Evolutionary conservation across 1,140 invertebrate genomes (phyloP), one percentile per base, ranked within the genome.

Genomic region (Lucilia cuprina): DNA sequence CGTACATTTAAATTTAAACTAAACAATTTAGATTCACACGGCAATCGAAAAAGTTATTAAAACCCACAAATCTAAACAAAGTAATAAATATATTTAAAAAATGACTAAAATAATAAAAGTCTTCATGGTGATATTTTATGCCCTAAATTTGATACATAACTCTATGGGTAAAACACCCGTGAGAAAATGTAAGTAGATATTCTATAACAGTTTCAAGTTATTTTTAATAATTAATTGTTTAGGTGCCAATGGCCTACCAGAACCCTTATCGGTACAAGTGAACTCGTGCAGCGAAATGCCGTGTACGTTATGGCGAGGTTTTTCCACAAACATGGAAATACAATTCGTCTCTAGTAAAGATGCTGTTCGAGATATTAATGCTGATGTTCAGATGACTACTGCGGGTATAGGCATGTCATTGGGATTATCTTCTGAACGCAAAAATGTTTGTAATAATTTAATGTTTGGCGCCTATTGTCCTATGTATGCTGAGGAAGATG

Each of bases 331-430:
- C 19, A 89, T 90, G 14, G 84, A 85, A 19, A 86, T 89, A 9
- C 88, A 90, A 49, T 90, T 90, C 85, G 87, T 90, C n/a, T 87
- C 87, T 47, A 88, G 86, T 47, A 86, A 86, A 3, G 88, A 90
- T 84, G 14, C 82, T 1, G 86, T 88, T 86, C 21, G 49, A 8
- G 55, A 85, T n/a, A 47, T 90, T 14, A 84, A 75, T 0, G 86
- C 89, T 2, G 75, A 85, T 12, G 88, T 90, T 9, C 84, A 85
- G 7, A 70, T 89, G 2, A 89, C 89, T 80, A 86, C 88, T 0
- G 74, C 90, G 80, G 89, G 89, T 14, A 84, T 89, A 8, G 86
- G 85, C 0, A 87, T 90, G n/a, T 88, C 88, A 60, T 89, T 85
- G 74, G 86, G 85, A 60, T 80, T 90, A 85, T 86, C 86, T 0